Conservation (phyloP, 2,113 vertebrate species). For the Gymnogyps californianus region DNA sequence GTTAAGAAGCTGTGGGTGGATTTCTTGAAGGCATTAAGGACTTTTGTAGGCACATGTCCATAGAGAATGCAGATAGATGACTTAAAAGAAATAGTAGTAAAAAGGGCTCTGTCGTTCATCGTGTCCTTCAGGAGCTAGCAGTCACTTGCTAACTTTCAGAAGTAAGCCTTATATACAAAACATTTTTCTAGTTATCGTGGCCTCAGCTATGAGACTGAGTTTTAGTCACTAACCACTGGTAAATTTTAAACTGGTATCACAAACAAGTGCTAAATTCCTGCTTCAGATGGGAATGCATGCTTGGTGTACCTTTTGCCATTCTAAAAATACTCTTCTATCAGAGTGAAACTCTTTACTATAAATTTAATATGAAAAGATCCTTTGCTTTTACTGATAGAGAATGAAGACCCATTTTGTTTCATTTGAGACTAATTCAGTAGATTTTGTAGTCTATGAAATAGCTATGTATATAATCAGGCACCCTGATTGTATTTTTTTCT, state of each 20-base stretch:
- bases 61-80: background rate
- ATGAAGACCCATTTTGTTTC: background rate
- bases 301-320: background rate
- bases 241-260: background rate
- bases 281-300: background rate
- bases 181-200: background rate
- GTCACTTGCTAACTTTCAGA: background rate
- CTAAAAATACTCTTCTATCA: background rate
- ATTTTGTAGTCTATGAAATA: background rate
- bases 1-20: background rate
- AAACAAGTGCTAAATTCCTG: background rate
- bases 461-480: background rate
- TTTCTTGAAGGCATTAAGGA: background rate
- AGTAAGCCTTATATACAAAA: background rate
- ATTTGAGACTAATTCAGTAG: background rate
- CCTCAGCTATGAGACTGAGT: background rate
- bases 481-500: background rate
- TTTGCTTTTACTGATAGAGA: background rate
- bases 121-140: background rate
- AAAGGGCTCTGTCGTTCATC: background rate
- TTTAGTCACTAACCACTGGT: background rate
- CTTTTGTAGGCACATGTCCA: background rate
- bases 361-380: background rate
- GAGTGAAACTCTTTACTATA: background rate
- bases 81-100: background rate